Base-by-base conservation (phyloP, 2,113 vertebrate genomes). In the Phainopepla nitens region DNA sequence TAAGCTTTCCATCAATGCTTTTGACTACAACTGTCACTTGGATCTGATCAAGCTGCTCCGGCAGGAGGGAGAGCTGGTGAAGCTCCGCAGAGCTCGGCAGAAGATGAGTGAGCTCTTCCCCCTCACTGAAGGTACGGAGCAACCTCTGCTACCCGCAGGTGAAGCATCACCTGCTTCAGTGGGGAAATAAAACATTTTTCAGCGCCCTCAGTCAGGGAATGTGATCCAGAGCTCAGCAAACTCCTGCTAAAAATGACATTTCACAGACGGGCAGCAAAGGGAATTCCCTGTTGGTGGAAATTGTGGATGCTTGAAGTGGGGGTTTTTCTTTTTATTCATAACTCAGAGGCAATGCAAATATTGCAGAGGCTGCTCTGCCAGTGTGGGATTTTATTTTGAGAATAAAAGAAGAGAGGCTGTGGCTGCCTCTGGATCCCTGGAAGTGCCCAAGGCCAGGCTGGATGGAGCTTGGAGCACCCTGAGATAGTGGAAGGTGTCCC, bases 71-170 rank as follows among this genome's bases (percentile, higher is more conserved):
- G 99, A 99, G 92, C 96, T 99, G 76, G 80, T 97, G 62, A 98
- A 98, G 71, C 97, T 99, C 91, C 96, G 98, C 73, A 96, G 97
- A 77, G 99, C 99, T 44, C 98, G 99, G 51, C 99, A 99, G 98
- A 99, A 99, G 96, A 99, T 99, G 99, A 99, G 99, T 0, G 99
- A 99, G 53, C 98, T 99, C 89, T 99, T 99, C 53, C 99, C 99
- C 1, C 96, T 99, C 82, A 99, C 99, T 0, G 99, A 99, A 99
- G 99, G 99, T 99, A 89, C 9, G 0, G 13, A 51, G 25, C 21
- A 1, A 9, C 28, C 51, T 44, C 44, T 42, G 14, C 29, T 66
- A 5, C 23, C 50, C 15, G 0, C 41, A 1, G n/a, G 18, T 5
- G 3, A 2, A 39, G 6, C 10, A 2, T 23, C 28, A 5, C 20